Percentiles rank a stretch among this genome's conserved stretches.
phyloP scores from a whole-genome alignment of 1,140 invertebrate species.

The Ctenoplectra terminalis region DNA sequence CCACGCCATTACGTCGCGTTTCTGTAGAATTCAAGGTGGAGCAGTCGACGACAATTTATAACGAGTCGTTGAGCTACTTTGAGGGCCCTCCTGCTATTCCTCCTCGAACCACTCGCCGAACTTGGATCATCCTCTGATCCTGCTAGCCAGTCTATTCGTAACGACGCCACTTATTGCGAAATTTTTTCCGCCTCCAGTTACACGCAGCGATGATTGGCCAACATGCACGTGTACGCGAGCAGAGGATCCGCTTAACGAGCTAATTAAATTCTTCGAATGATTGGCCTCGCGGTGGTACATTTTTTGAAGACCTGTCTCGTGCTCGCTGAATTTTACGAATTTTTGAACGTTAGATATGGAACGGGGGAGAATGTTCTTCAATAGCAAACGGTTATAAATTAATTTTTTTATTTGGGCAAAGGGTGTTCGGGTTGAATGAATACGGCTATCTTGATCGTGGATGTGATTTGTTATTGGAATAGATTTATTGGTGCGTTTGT shows the following conservation, averaged over 20 bases:
- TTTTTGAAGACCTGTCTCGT: background rate
- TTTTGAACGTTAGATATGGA: background rate
- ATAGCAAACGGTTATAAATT: background rate
- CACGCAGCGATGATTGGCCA: background rate
- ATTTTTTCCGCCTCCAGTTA: background rate
- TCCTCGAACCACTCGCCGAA: slow-evolving; percentile 35
- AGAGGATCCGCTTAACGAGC: slow-evolving; percentile 13
- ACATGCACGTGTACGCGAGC: background rate
- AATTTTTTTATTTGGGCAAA: no score
- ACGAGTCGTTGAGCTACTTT: slow-evolving; percentile 68
- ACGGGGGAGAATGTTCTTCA: background rate
- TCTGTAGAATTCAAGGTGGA: slow-evolving; percentile 39
- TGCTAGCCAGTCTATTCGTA: slow-evolving; percentile 6
- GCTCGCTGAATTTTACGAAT: background rate
- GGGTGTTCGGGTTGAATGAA: no score
- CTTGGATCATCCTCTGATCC: slow-evolving; percentile 43
- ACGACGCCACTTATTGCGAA: background rate
- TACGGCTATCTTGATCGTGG: no score
- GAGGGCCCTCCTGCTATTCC: slow-evolving; percentile 43
- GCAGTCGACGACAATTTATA: slow-evolving; percentile 67
- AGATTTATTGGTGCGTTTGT: no score
- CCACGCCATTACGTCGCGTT: slow-evolving; percentile 46
- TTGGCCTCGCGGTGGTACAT: no score
- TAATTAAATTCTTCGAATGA: slow-evolving; percentile 29
- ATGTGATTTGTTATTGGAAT: no score